Conservation (phyloP, 53 echinoderm and acorn worm species). For the Zoroaster sp. region DNA sequence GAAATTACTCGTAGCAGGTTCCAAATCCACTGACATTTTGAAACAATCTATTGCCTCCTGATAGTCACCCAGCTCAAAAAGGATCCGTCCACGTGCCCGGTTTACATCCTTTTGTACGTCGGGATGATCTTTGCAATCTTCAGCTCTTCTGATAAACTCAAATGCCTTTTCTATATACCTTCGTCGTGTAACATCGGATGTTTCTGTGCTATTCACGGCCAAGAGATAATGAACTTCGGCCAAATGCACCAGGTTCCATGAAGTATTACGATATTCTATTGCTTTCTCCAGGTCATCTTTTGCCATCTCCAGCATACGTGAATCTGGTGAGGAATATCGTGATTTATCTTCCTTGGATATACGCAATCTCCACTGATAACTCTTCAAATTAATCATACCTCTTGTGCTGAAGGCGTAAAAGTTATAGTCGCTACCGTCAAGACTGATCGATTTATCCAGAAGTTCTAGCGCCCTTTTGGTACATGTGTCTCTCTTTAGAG, state of each 20-base stretch:
- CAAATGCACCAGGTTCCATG: background rate
- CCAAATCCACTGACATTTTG: background rate
- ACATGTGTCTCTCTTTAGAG: background rate
- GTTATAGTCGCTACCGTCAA: constrained; percentile 26
- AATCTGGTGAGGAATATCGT: background rate
- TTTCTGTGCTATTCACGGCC: background rate
- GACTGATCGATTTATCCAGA: constrained; percentile 10
- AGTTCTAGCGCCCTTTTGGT: background rate
- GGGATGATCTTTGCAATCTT: background rate
- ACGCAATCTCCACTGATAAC: background rate
- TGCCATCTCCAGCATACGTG: background rate
- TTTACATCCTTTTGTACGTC: background rate
- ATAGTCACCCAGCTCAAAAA: constrained; percentile 29
- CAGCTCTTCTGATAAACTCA: background rate
- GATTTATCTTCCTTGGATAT: background rate
- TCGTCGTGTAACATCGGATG: background rate
- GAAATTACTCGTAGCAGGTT: background rate
- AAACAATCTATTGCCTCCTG: background rate
- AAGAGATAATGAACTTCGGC: background rate
- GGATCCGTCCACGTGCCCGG: constrained; percentile 9
- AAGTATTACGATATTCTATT: background rate
- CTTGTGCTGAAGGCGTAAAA: constrained; percentile 42
- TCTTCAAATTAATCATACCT: constrained; percentile 4
- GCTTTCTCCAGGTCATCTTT: background rate
- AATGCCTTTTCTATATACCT: background rate